A percentile compares a stretch with the other conserved stretches of the same genome.
phyloP scores from a whole-genome alignment of 2,113 vertebrate genomes.

The Rhinopomastus cyanomelas region DNA sequence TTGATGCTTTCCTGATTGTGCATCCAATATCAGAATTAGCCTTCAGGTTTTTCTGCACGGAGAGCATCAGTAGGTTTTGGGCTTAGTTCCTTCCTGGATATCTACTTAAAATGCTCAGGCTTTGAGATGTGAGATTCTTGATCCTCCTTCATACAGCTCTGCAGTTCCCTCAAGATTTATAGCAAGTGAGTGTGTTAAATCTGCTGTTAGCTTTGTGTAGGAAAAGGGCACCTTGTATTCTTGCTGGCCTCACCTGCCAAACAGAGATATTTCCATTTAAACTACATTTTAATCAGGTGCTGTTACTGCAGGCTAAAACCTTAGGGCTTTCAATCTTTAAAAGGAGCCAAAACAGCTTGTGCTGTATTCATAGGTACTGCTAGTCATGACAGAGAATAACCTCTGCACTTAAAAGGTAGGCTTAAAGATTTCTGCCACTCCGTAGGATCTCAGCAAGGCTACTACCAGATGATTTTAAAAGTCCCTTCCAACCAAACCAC shows the following conservation, averaged over 20 bases:
- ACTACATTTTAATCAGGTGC: neutral
- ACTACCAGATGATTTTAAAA: neutral
- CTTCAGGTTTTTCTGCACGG: accelerated
- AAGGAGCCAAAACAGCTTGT: neutral
- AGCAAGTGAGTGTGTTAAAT: neutral
- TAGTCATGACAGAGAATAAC: neutral
- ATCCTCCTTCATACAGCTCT: neutral
- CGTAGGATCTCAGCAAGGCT: neutral
- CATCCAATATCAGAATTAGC: accelerated
- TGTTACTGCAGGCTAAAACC: neutral
- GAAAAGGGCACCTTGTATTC: neutral
- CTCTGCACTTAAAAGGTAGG: neutral
- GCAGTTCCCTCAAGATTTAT: neutral
- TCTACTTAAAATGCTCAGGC: neutral
- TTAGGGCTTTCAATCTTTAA: neutral
- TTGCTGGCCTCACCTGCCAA: neutral
- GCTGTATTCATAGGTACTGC: neutral
- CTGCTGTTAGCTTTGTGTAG: neutral
- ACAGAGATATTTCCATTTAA: neutral
- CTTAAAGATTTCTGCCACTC: neutral
- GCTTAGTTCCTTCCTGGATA: neutral
- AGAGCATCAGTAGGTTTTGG: neutral
- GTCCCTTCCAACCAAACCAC: neutral
- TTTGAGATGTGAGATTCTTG: neutral
- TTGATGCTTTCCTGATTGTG: neutral